Evolutionary conservation across 2,113 vertebrate species (phyloP), one percentile per base, ranked within the genome.

Genomic region (Syngnathoides biaculeatus): DNA sequence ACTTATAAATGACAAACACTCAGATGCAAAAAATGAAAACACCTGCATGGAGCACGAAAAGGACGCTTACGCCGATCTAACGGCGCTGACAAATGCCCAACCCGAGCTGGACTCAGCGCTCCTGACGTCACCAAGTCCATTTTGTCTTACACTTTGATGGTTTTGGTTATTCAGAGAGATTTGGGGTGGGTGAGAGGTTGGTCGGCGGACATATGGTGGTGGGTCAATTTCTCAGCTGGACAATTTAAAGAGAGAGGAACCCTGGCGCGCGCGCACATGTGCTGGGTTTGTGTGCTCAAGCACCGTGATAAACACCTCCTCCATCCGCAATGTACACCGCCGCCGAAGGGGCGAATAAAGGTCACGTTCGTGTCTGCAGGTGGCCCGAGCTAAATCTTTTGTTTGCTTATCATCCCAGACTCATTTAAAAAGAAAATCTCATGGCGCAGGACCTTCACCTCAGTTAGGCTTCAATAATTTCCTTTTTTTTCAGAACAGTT

Each of bases 181-280:
- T n/a, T 43, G 50, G 67, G 20, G 8, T 55, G 14, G 69, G 66
- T 57, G 63, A 24, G 39, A 24, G 50, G 17, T 12, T 56, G 61
- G n/a, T 38, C 52, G 61, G n/a, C 30, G 40, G 83, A 86, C 83
- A 89, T 88, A 89, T 89, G 88, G 86, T 52, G 73, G 42, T 2
- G 68, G 80, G 75, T 59, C 81, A 76, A 79, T 79, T 69, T 78
- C 81, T 88, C 80, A 76, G 81, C 79, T 75, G 73, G 88, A 83
- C 35, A 61, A 67, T 73, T 76, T 79, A 79, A 77, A 83, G 65
- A 62, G 77, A 72, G 79, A 67, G 59, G 40, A 70, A 72, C 77
- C 68, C 65, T 71, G 47, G 38, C 43, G 68, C 20, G 68, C 20
- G 71, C 59, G 13, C 59, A 11, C 42, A 57, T 65, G 66, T 64